Conservation (phyloP, 2,797 vertebrate species). For the Darevskia nairensis region DNA sequence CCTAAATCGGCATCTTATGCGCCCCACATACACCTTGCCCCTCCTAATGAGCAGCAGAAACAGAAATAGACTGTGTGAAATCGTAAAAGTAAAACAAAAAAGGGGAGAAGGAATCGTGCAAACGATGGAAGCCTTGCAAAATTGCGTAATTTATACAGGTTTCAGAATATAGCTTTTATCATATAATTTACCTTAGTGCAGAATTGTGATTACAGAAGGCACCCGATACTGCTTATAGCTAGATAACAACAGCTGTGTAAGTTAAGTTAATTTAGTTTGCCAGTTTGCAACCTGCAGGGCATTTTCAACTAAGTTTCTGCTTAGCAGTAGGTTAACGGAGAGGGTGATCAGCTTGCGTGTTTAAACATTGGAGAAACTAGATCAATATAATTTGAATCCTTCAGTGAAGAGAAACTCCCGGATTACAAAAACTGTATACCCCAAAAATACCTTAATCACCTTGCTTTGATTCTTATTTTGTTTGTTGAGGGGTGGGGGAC, state of each 20-base stretch:
- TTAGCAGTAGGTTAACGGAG: background rate
- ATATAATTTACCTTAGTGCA: background rate
- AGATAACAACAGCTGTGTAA: background rate
- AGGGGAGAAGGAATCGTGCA: background rate
- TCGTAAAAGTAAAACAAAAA: background rate
- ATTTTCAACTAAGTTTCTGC: background rate
- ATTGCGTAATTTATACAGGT: background rate
- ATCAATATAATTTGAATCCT: background rate
- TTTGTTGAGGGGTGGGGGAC: background rate
- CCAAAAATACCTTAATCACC: constrained; percentile 1
- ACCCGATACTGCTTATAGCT: background rate
- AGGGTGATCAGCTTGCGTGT: background rate
- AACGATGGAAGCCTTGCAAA: background rate
- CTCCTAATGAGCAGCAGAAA: background rate
- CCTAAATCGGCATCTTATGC: background rate
- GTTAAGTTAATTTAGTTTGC: background rate
- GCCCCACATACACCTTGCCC: background rate
- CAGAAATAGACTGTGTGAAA: background rate
- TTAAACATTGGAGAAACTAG: constrained; percentile 7
- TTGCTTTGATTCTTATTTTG: background rate
- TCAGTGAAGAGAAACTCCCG: background rate
- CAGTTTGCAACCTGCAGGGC: background rate
- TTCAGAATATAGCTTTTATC: background rate
- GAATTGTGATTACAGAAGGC: background rate
- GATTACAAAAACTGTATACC: background rate